Evolutionary conservation across 1,140 invertebrate genomes (phyloP).

Genomic region (Acyrthosiphon pisum): DNA sequence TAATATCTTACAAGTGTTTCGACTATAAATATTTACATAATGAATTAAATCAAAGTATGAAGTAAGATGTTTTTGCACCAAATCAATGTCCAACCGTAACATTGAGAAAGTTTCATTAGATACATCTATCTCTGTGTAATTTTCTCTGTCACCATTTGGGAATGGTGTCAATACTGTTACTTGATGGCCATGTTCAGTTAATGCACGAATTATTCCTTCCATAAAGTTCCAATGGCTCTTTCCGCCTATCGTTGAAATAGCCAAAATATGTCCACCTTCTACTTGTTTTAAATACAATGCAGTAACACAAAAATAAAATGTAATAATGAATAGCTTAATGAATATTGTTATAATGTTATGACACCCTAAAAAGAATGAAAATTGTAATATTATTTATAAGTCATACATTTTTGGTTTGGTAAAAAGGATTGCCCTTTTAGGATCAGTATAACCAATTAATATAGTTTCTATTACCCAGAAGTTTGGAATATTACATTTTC

Average conservation of each 20-base stretch:
- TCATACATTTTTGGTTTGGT: no score
- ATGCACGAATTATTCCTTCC: slow-evolving; percentile 60
- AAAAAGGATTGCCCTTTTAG: no score
- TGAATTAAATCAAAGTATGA: background rate
- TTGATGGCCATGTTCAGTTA: slow-evolving; percentile 61
- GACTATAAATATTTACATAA: background rate
- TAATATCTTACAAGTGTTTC: no score
- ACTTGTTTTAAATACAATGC: background rate
- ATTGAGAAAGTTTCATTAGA: background rate
- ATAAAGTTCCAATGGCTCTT: slow-evolving; percentile 63
- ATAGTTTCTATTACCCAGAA: no score
- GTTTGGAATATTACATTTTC: no score
- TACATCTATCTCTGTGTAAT: slow-evolving; percentile 17
- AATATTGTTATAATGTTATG: background rate
- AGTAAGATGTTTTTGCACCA: background rate
- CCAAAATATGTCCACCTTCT: slow-evolving; percentile 60
- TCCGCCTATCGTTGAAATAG: slow-evolving; percentile 59
- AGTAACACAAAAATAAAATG: background rate
- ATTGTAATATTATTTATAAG: no score
- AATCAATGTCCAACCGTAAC: background rate
- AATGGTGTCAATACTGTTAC: slow-evolving; percentile 63
- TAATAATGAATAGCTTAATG: background rate
- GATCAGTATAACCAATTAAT: no score
- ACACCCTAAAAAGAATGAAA: no score
- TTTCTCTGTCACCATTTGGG: background rate